phyloP scores from a whole-genome alignment of 2,888 invertebrate genomes.

The Meloe dianella region DNA sequence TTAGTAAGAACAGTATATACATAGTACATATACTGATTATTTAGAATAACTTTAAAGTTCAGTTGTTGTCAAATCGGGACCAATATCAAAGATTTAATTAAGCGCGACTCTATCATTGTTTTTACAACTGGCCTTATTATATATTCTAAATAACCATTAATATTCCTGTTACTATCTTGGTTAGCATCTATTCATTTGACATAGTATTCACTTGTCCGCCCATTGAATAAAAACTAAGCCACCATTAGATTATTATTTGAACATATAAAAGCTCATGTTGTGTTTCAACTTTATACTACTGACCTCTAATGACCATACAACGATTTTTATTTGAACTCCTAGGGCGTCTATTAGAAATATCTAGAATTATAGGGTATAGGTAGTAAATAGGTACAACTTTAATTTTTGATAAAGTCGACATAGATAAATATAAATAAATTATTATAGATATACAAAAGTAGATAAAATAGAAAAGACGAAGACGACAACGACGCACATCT shows the following conservation, averaged over 20 bases:
- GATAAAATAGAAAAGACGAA: neutral
- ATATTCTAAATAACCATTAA: neutral
- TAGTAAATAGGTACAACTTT: neutral
- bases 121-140: neutral
- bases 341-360: neutral
- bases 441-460: neutral
- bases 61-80: no score
- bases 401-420: neutral
- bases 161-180: conserved; percentile 8
- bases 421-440: conserved; percentile 8
- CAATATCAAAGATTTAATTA: no score
- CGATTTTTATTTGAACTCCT: conserved; percentile 2
- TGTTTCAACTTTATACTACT: neutral
- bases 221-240: neutral
- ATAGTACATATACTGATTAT: no score
- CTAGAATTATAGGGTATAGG: neutral
- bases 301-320: neutral
- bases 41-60: neutral
- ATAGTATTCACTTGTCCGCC: neutral
- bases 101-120: no score
- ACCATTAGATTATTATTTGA: neutral
- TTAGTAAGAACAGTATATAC: neutral
- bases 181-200: neutral
- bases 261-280: conserved; percentile 1
- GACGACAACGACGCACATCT: conserved; percentile 3